Evolutionary conservation across 1,140 invertebrate genomes (phyloP), one percentile per base, ranked within the genome.

Genomic region (Mylabris phalerata): DNA sequence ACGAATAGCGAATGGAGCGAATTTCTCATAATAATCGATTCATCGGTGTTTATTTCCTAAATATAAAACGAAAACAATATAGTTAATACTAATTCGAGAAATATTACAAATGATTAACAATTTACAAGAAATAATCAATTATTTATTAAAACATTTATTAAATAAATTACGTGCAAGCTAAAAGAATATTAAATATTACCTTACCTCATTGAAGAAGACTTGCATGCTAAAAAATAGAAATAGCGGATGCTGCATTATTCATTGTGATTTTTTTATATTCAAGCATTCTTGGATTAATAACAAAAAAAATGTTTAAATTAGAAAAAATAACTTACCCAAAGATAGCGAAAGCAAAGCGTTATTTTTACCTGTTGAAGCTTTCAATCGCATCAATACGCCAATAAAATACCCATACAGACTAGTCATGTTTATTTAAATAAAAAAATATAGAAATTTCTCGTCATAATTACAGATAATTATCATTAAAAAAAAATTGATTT

Each of bases 1-100:
- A 67, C 66, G 61, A 70, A 70, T 44, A 70, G 46, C 10, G 68
- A 61, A 55, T 68, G 64, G 11, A 70, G 52, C 9, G 66, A 65
- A 50, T 65, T 62, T 60, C 68, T 56, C 40, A 68, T 63, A 43
- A 67, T 40, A 40, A 68, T 40, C 10, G 58, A 59, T 45, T 68
- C 68, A 40, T 70, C 68, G 43, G 63, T 62, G 32, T 43, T 44
- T 49, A 43, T 55, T 49, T 70, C 68, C 68, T 70, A 64, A 19
- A 19, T 19, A 19, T 19, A 19, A 50, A 69, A 62, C 41, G 54
- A 52, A 32, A 32, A 32, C 32, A 32, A 5, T 32, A 32, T 19
- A 19, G 4, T 32, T 32, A 46, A 39, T 51, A 45, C 26, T 11
- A 26, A 32, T 32, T 32, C 7, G 32, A 55, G 24, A n/a, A 42